Percentiles rank a stretch among this genome's conserved stretches.
Evolutionary conservation across 30 jellyfish, hydroid and myxozoan species (phyloP).

Genomic region (Turritopsis rubra): DNA sequence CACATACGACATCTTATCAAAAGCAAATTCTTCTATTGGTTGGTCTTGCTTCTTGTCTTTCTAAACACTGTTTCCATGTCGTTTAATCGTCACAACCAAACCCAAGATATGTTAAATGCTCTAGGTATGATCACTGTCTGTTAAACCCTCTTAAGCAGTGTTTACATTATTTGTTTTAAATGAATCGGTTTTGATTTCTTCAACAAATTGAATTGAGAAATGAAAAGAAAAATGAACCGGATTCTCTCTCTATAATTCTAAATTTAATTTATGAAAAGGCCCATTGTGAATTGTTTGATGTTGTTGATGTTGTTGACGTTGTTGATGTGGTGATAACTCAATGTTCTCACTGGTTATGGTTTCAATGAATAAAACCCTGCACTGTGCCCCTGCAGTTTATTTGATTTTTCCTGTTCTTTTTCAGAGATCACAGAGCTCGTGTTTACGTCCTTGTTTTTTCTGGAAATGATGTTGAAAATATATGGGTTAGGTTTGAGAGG

Average conservation of each 20-base stretch:
- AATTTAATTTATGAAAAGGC: too few species aligned
- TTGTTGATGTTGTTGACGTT: too few species aligned
- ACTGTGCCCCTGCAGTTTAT: neutral
- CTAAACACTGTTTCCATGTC: conserved; percentile 71
- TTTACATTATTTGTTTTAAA: too few species aligned
- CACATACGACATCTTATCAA: conserved; percentile 50
- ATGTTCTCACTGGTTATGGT: too few species aligned
- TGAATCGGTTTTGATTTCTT: too few species aligned
- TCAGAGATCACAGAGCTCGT: conserved; percentile 53
- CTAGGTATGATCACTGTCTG: conserved; percentile 41
- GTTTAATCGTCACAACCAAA: conserved; percentile 48
- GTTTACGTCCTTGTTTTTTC: conserved; percentile 66
- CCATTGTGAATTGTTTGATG: too few species aligned
- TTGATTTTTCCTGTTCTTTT: neutral
- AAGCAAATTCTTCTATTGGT: conserved; percentile 73
- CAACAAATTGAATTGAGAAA: too few species aligned
- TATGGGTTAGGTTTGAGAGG: conserved; percentile 70
- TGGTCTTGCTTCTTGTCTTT: conserved; percentile 64
- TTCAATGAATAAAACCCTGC: neutral
- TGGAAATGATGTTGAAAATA: conserved; percentile 70
- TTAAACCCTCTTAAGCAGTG: neutral
- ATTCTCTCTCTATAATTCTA: too few species aligned
- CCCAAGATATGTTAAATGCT: conserved; percentile 12
- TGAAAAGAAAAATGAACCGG: too few species aligned
- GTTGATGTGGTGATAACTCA: too few species aligned